A percentile compares a stretch with the other conserved stretches of the same genome.
These are phyloP conservation scores for Ptilonorhynchus violaceus DNA, from an alignment of 2,113 vertebrate genomes.

Conservation along the genomic window DNA sequence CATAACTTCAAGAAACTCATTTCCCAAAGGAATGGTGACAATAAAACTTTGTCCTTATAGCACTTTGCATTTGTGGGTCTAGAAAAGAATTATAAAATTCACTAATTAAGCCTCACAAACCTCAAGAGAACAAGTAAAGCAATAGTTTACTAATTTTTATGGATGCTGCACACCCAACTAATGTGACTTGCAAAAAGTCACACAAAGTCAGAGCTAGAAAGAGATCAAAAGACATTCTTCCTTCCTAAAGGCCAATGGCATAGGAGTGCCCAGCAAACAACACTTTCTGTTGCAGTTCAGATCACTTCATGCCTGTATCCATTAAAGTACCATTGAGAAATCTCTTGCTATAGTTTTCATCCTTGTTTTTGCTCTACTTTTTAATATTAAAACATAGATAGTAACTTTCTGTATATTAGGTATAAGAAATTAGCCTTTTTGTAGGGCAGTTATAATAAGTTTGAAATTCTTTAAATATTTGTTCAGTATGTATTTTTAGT, in stretches of 20 bases:
- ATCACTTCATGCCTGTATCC: not conserved
- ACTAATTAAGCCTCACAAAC: constrained; percentile 21
- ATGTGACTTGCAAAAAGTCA: constrained; percentile 14
- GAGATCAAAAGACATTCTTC: not conserved
- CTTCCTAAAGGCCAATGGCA: not conserved
- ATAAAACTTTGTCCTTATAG: constrained; percentile 17
- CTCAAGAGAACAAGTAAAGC: constrained; percentile 21
- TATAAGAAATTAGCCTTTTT: not conserved
- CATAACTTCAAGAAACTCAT: not conserved
- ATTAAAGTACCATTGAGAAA: not conserved
- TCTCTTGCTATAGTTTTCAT: not conserved
- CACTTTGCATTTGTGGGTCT: not conserved
- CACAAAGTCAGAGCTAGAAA: not conserved
- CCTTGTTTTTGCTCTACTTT: not conserved
- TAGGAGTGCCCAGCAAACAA: not conserved
- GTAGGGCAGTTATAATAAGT: not conserved
- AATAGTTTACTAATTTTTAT: constrained; percentile 42
- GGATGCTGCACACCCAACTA: not conserved
- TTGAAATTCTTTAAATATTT: not conserved
- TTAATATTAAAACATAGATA: not conserved
- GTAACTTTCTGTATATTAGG: not conserved
- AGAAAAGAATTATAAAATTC: constrained; percentile 20
- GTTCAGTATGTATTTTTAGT: not conserved
- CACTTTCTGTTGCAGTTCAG: not conserved
- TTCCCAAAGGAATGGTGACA: constrained; percentile 4